Base-by-base conservation (phyloP, 1,140 invertebrate genomes). In the Penaeus indicus region DNA sequence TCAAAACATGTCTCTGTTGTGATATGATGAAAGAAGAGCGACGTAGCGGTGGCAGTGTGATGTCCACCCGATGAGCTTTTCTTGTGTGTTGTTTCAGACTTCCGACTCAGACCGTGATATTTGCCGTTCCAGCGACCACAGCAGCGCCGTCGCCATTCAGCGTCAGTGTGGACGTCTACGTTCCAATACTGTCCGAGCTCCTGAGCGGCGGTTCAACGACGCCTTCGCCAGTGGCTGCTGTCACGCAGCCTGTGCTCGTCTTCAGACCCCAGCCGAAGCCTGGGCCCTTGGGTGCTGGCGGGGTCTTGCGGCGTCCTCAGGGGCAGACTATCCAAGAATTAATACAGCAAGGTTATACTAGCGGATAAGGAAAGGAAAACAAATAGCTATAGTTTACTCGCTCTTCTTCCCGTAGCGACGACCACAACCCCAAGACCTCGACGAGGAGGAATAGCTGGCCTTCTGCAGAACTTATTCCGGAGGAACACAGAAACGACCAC, bases 131-230 rank as follows among this genome's bases (percentile, higher is more conserved):
- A 81, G 79, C 61, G 25, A 60, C 79, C 47, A 81, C 79, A 47
- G 27, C 79, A 1, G 79, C 79, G 54, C 79, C 79, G 21, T 60
- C 47, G 11, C n/a, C 47, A 25, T 81, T 81, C 54, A 54, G 79
- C 54, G 79, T 81, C 42, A 81, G 79, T 27, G 79, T 61, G 16
- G 54, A 61, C 27, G 47, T 81, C 21, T 81, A 81, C 22, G 79
- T 81, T n/a, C 79, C 79, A 16, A 81, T 81, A 47, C 25, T 81
- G 60, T 81, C 79, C 13, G 79, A 81, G 22, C 42, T 81, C 54
- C 79, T 81, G 22, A 10, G 79, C 22, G 47, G 79, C 60, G 25
- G 21, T 19, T 22, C n/a, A 7, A 81, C 79, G 25, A 81, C 79
- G 25, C 54, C 79, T 60, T 22, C 79, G 27, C 54, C 54, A 16